phyloP scores from a whole-genome alignment of 2,888 invertebrate genomes.

The Stenodema calcarata region DNA sequence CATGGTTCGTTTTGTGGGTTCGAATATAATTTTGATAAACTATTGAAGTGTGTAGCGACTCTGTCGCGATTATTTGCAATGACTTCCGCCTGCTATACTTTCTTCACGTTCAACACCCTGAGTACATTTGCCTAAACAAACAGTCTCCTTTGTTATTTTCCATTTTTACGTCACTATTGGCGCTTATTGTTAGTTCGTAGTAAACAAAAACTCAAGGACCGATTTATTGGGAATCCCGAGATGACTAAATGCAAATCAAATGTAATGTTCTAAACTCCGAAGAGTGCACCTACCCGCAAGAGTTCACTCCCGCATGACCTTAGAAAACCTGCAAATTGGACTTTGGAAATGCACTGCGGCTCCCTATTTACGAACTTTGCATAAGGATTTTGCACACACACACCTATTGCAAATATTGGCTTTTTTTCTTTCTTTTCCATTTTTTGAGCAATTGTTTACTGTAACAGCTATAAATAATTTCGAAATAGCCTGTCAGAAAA shows the following conservation, averaged over 20 bases:
- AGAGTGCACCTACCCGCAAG: neutral
- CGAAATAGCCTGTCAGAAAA: too few relatives aligned
- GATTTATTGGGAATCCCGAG: neutral
- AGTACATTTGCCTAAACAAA: neutral
- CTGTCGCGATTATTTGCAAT: too few relatives aligned
- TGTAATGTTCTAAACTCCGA: neutral
- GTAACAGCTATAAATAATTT: too few relatives aligned
- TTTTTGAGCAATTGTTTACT: too few relatives aligned
- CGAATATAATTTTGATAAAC: too few relatives aligned
- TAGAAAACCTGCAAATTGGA: too few relatives aligned
- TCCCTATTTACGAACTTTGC: neutral
- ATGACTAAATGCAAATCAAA: neutral
- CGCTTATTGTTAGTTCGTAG: neutral
- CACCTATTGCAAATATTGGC: too few relatives aligned
- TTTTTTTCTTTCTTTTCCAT: too few relatives aligned
- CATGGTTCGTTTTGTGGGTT: too few relatives aligned
- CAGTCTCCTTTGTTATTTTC: neutral
- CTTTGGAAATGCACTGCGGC: neutral
- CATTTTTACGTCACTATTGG: neutral
- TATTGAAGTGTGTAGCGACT: too few relatives aligned
- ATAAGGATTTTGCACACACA: neutral
- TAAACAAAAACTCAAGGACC: neutral
- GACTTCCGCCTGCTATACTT: neutral
- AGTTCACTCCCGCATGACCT: neutral
- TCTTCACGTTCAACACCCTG: neutral